A percentile compares a stretch with the other conserved stretches of the same genome.
These are phyloP conservation scores for Sprattus sprattus DNA, from an alignment of 2,113 vertebrate species.

Conservation along the genomic window DNA sequence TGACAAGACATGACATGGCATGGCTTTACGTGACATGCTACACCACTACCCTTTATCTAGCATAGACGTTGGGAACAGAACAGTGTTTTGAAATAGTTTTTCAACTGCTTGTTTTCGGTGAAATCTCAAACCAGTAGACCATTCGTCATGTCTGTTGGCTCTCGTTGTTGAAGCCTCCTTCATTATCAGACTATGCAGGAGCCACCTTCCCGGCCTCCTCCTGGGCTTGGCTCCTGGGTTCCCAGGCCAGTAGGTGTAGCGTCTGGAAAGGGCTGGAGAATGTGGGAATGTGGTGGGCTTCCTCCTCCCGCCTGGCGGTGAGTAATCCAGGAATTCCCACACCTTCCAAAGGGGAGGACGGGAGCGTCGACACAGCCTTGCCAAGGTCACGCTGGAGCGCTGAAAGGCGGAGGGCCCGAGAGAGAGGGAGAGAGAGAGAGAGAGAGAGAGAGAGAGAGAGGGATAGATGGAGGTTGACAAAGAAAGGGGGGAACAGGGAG, in stretches of 20 bases:
- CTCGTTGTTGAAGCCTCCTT: not conserved
- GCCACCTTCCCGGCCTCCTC: not conserved
- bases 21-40: not conserved
- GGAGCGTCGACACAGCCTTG: constrained; percentile 22
- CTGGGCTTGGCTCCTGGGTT: not conserved
- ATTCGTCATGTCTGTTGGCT: constrained; percentile 9
- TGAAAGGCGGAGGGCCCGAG: constrained; percentile 31
- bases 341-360: constrained; percentile 52
- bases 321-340: constrained; percentile 54
- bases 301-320: constrained; percentile 27
- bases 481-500: not conserved
- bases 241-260: not conserved
- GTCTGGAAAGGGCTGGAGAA: constrained; percentile 8
- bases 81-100: not conserved
- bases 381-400: constrained; percentile 28
- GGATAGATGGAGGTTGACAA: not conserved
- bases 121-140: not conserved
- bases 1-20: not conserved
- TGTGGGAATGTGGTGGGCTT: constrained; percentile 35
- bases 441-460: not conserved
- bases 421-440: constrained; percentile 7
- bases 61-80: not conserved
- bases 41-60: not conserved
- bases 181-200: not conserved
- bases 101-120: not conserved